phyloP scores from a whole-genome alignment of 2,797 vertebrate genomes.

The Myotis findleyi region DNA sequence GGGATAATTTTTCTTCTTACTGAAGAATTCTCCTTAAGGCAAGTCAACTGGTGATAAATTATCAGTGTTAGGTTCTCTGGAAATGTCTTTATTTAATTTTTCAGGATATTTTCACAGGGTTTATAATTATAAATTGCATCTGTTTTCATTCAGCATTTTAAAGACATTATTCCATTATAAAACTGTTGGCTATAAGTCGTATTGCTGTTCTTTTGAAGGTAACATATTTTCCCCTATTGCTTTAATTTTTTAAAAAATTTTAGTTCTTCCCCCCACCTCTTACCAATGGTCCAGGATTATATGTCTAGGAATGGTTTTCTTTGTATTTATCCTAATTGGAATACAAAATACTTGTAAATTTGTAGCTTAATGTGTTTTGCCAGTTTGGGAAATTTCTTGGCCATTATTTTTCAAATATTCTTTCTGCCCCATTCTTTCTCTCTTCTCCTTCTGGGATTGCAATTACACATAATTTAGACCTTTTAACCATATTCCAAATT shows the following conservation, averaged over 20 bases:
- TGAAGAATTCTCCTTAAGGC: not conserved
- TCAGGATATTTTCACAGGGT: not conserved
- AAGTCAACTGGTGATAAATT: not conserved
- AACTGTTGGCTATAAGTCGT: not conserved
- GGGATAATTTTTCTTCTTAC: not conserved
- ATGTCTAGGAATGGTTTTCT: not conserved
- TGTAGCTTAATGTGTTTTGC: not conserved
- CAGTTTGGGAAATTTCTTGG: constrained; percentile 44
- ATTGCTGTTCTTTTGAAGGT: not conserved
- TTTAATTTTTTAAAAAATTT: not conserved
- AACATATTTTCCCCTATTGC: not conserved
- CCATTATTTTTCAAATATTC: not conserved
- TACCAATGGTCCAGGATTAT: not conserved
- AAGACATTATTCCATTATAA: not conserved
- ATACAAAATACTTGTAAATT: not conserved
- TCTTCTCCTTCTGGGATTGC: not conserved
- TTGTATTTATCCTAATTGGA: not conserved
- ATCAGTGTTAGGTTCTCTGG: not conserved
- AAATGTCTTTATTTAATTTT: constrained; percentile 32
- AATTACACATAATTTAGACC: not conserved
- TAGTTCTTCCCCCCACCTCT: not conserved
- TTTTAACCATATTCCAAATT: not conserved
- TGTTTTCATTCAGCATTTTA: not conserved
- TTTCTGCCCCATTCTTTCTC: not conserved
- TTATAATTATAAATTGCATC: not conserved